Evolutionary conservation across 2,888 invertebrate species (phyloP), one percentile per base, ranked within the genome.

Genomic region (Tetranychus truncatus): DNA sequence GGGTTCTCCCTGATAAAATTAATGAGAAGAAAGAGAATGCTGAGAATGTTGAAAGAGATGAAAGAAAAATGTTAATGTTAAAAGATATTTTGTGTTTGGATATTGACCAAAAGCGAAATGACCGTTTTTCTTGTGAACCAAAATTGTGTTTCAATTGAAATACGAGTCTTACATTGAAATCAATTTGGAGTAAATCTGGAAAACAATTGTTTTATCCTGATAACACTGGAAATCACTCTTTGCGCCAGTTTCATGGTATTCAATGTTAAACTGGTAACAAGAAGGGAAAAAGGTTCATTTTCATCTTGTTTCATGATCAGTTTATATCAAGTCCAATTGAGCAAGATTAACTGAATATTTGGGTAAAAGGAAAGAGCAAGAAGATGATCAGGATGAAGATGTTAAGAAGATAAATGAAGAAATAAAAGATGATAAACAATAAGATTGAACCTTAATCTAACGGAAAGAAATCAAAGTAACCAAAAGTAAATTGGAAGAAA

Each of bases 61-160:
- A 66, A 66, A 66, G 20, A 66, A 66, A 20, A 66, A 66, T 20
- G 66, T 20, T 66, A 20, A 66, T 66, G 66, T 20, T 66, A 66
- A 66, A 11, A 18, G 66, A 66, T 66, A 66, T 18, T 20, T 20
- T 66, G 66, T 34, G 34, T 34, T 34, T 34, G 34, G 66, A 66
- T 66, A 11, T 66, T 66, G 18, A 34, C 34, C 34, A 34, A 34
- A 34, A 34, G 34, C 34, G 34, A 34, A 34, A 34, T 5, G 34
- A 34, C 34, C 34, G 4, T 34, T 34, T 34, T 34, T 34, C 34
- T 34, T 34, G 34, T 34, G 34, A 34, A 34, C 34, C 34, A 34
- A 34, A n/a, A 34, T 34, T 34, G 34, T 34, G 34, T 4, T 34
- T 34, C 34, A 34, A 34, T 34, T 34, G 34, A 34, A 34, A 34